Base-by-base conservation (phyloP, 2,888 invertebrate genomes). In the Lutraria lutraria region DNA sequence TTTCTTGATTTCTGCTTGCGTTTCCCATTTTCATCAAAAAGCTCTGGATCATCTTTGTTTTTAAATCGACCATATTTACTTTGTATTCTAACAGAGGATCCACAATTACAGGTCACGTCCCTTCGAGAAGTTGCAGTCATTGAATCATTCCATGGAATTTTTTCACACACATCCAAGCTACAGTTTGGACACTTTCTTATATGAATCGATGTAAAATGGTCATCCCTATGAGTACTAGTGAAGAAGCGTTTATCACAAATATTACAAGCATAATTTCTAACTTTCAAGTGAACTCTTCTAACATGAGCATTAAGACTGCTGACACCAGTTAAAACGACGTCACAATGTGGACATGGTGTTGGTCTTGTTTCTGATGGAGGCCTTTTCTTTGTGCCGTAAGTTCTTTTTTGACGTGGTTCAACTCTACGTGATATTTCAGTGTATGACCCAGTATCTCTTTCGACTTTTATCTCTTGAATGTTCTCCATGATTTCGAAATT, bases 161-260 rank as follows among this genome's bases (percentile, higher is more conserved):
- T 72, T 52, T 89, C 89, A 15, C 79, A 34, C 0, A 89, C 86
- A 84, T 83, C 60, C 21, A 31, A 19, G 25, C 43, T 68, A 79
- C 89, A 89, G 0, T 21, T 25, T 16, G 52, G 25, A 83, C 89
- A 89, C 19, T 63, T 68, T 68, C 68, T 81, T 1, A 79, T 86
- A 34, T 89, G 89, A 29, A 89, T 68, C 0, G 80, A 54, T 2
- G 53, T 60, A 68, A 79, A 83, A 63, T 89, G 89, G 34, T 79
- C 82, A 15, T 86, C 86, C 29, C 72, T 54, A 25, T 81, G 85
- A 12, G 85, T 72, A 8, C 52, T 82, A 0, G 85, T 82, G 60
- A 76, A 85, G 82, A 85, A 88, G 19, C 31, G 63, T 34, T 82
- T 85, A 25, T 21, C 52, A 60, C 88, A 88, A 72, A 88, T 88